Base-by-base conservation (phyloP, 2,797 vertebrate species). In the Siniperca scherzeri region DNA sequence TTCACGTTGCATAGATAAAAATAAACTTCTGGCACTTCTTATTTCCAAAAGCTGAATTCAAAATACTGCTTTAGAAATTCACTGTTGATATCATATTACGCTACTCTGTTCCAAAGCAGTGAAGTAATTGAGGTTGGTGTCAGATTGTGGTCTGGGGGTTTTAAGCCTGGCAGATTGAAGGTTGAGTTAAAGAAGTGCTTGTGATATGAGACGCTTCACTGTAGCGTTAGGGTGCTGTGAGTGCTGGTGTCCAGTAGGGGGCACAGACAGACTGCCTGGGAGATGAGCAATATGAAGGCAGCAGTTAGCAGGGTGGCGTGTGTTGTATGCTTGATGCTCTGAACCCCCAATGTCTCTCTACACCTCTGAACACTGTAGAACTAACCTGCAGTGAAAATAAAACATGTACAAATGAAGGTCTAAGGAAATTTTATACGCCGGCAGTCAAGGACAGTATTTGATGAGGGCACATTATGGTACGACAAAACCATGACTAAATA, bases 161-260 rank as follows among this genome's bases (percentile, higher is more conserved):
- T 91, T 89, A 90, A 90, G 86, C 65, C 80, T 92, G 91, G 86
- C 87, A 93, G 92, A 94, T 93, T 92, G 82, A 82, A 89, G 88
- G 91, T 90, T 73, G 87, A 81, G 87, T 93, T 93, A 92, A 81
- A 91, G 87, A 89, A 82, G 86, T 91, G 84, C 74, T 85, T 25
- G 55, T 42, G 53, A 84, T 89, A 76, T 70, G 89, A 91, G 89
- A 56, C 14, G 33, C 74, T 77, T 70, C 52, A 40, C 76, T 48
- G 79, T 74, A 75, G 70, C 11, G 46, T 12, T n/a, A 8, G 36
- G 46, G 30, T 77, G 89, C 78, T 75, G 74, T 89, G 25, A n/a
- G 5, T 0, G 55, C 1, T 33, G 27, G 46, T 1, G 73, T 79
- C 95, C 98, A 97, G 96, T 93, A 97, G 98, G 97, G 96, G 98